Percentiles rank a stretch among this genome's conserved stretches.
phyloP scores from a whole-genome alignment of 2,113 vertebrate species.

The Meleagris gallopavo region DNA sequence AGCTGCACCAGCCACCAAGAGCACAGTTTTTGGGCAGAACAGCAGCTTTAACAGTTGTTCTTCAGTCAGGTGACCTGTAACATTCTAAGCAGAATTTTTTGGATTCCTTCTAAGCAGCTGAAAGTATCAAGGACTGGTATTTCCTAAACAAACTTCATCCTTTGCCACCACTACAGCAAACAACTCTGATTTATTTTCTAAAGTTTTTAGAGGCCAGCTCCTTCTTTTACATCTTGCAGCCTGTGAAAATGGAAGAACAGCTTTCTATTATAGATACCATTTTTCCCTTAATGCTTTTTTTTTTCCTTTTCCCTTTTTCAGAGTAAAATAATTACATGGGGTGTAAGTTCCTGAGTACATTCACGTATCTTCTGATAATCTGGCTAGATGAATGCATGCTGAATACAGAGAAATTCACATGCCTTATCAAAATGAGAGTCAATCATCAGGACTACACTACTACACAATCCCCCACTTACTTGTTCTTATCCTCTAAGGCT shows the following conservation, averaged over 20 bases:
- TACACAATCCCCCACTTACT: not conserved
- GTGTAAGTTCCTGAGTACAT: not conserved
- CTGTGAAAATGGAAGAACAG: not conserved
- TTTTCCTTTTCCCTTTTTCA: not conserved
- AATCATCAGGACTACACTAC: not conserved
- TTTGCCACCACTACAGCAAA: not conserved
- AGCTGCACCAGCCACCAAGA: not conserved
- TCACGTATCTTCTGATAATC: not conserved
- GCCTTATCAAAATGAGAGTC: constrained; percentile 10
- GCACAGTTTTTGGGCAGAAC: accelerated
- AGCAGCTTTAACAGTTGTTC: not conserved
- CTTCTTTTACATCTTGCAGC: not conserved
- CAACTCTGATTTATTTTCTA: not conserved
- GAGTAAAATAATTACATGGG: not conserved
- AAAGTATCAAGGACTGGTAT: not conserved
- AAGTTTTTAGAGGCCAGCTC: not conserved
- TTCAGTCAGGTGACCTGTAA: not conserved
- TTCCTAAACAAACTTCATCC: not conserved
- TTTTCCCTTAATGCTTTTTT: not conserved
- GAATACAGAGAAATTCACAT: not conserved
- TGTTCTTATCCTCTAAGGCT: not conserved
- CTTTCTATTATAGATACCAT: not conserved
- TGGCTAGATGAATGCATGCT: not conserved
- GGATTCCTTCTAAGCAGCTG: not conserved
- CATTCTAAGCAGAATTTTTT: not conserved